These are phyloP conservation scores for Chelonus formosanus DNA, from an alignment of 2,888 invertebrate genomes.

Conservation along the genomic window DNA sequence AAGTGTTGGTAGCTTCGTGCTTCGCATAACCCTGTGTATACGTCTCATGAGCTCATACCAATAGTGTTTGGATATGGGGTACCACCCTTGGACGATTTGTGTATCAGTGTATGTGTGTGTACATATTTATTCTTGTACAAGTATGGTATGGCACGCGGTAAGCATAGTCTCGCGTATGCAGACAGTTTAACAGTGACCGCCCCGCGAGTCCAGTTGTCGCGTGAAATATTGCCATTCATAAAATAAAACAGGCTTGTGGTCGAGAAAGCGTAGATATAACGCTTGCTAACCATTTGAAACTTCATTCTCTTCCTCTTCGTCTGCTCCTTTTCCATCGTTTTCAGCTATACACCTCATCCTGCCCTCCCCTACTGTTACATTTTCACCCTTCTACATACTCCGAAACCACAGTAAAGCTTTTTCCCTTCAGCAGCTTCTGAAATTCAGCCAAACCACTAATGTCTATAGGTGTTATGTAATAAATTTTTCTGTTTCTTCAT, in stretches of 20 bases:
- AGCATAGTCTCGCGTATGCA: slow-evolving; percentile 55
- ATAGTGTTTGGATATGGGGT: slow-evolving; percentile 24
- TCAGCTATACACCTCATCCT: slow-evolving; percentile 35
- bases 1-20: slow-evolving; percentile 18
- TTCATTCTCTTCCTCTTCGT: slow-evolving; percentile 32
- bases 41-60: slow-evolving; percentile 10
- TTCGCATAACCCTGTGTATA: slow-evolving; percentile 22
- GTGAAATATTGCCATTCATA: slow-evolving; percentile 66
- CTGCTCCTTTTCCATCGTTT: slow-evolving; percentile 41
- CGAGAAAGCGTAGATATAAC: slow-evolving; percentile 60
- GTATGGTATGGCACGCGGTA: slow-evolving; percentile 55
- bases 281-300: slow-evolving; percentile 54
- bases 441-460: slow-evolving; percentile 61
- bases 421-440: slow-evolving; percentile 44
- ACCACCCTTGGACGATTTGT: slow-evolving; percentile 16
- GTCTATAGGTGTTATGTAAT: slow-evolving; percentile 40
- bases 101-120: slow-evolving; percentile 1
- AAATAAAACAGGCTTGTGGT: slow-evolving; percentile 65
- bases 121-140: slow-evolving; percentile 47
- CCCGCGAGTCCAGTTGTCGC: slow-evolving; percentile 62
- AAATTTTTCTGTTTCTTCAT: slow-evolving; percentile 45
- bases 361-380: slow-evolving; percentile 16
- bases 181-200: slow-evolving; percentile 63
- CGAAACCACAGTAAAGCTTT: slow-evolving; percentile 12
- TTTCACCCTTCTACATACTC: slow-evolving; percentile 17